Conservation (phyloP, 2,113 vertebrate genomes). For the Sapajus apella region DNA sequence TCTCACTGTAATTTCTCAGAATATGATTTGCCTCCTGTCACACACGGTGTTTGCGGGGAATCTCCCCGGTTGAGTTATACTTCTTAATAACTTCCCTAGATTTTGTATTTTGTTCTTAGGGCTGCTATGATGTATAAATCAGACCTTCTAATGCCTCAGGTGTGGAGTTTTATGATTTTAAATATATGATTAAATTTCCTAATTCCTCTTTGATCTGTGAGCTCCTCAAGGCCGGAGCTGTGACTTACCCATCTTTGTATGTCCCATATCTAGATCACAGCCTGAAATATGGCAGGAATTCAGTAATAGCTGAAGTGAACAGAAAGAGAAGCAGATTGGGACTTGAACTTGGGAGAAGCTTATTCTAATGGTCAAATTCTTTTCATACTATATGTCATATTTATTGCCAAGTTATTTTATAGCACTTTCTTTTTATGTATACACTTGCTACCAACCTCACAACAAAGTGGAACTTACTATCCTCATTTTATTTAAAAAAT, state of each 20-base stretch:
- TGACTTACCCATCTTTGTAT: background rate
- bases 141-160: background rate
- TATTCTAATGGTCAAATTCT: background rate
- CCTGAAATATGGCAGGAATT: background rate
- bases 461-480: background rate
- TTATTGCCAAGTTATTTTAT: background rate
- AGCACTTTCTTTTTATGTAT: background rate
- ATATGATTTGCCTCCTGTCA: background rate
- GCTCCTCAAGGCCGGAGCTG: background rate
- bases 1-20: background rate
- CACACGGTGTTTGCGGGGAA: background rate
- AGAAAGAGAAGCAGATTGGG: background rate
- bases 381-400: background rate
- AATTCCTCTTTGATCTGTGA: background rate
- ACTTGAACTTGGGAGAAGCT: background rate
- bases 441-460: background rate
- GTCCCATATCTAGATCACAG: background rate
- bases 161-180: background rate
- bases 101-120: background rate
- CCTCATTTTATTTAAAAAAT: background rate
- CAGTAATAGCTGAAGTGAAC: background rate
- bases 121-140: background rate
- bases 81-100: background rate
- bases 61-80: background rate
- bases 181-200: background rate